These are phyloP conservation scores for Phycodurus eques DNA, from an alignment of 2,113 vertebrate genomes.

Conservation along the genomic window DNA sequence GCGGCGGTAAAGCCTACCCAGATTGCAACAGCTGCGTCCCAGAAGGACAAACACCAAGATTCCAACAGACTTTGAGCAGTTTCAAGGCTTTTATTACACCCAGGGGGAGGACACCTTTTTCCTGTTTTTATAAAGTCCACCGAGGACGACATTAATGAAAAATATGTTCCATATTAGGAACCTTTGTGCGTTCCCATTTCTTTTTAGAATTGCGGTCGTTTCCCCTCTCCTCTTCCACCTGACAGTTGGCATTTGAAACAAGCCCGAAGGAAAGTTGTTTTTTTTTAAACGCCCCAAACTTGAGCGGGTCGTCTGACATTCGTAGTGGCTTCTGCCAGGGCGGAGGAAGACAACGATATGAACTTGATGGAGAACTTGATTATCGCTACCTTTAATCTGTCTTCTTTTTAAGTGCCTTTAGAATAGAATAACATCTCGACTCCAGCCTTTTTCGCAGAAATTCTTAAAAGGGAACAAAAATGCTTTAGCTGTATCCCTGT, in stretches of 20 bases:
- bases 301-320: too few relatives aligned
- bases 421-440: conserved; percentile 70
- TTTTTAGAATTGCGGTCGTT: not conserved
- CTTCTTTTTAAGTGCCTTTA: conserved; percentile 90
- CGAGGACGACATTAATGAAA: not conserved
- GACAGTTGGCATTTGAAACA: conserved; percentile 28
- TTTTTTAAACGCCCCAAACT: not conserved
- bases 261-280: not conserved
- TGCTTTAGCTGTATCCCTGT: conserved; percentile 38
- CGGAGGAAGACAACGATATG: not conserved
- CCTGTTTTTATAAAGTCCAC: conserved; percentile 13
- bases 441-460: conserved; percentile 45
- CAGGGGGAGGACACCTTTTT: not conserved
- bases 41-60: conserved; percentile 28
- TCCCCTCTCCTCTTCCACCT: not conserved
- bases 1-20: conserved; percentile 15
- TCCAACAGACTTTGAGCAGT: conserved; percentile 79
- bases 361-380: too few relatives aligned
- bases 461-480: conserved; percentile 2
- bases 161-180: not conserved
- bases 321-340: not conserved
- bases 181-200: not conserved
- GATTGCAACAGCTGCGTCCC: conserved; percentile 19
- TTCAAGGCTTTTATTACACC: conserved; percentile 61
- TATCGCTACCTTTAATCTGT: conserved; percentile 66